Base-by-base conservation (phyloP, 2,113 vertebrate genomes). In the Channa argus region DNA sequence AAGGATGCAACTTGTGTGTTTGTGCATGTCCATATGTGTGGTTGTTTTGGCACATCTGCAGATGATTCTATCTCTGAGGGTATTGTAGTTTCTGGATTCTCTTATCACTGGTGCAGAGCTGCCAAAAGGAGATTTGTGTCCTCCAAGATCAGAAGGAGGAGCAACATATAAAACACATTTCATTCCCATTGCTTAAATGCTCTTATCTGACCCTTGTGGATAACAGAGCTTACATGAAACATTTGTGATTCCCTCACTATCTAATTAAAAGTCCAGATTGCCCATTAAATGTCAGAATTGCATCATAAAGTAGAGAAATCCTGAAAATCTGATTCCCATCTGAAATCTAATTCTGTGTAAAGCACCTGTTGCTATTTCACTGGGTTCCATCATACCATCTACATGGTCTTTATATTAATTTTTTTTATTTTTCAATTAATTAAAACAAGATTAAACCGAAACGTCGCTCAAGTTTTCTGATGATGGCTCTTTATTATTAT, bases 91-190 rank as follows among this genome's bases (percentile, higher is more conserved):
- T 55, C 59, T 47, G 8, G 63, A 80, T 47, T 72, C 78, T 71
- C 83, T 81, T 85, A 64, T 34, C 79, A 15, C 7, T 43, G 58
- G 59, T 36, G 60, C 61, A 12, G 77, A 77, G 69, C 74, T 89
- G 89, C 84, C 89, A 87, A 86, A 83, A 87, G 75, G 39, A 84
- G 73, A 88, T 87, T 84, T 78, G 68, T 86, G 83, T 87, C 80
- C 72, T 79, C 63, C 63, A 76, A 80, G 65, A 82, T 89, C 69
- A 79, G 74, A 73, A 43, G 69, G 72, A 73, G 56, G 2, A 70
- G 75, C 82, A 79, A 79, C 54, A 83, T 46, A 61, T 44, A 67
- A 88, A 88, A 74, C 65, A 71, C 60, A 76, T 91, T 84, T 68
- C 36, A 63, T 81, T 84, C 71, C 44, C 71, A 44, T 74, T 82